phyloP scores from a whole-genome alignment of 2,797 vertebrate species.

The Xenops minutus region DNA sequence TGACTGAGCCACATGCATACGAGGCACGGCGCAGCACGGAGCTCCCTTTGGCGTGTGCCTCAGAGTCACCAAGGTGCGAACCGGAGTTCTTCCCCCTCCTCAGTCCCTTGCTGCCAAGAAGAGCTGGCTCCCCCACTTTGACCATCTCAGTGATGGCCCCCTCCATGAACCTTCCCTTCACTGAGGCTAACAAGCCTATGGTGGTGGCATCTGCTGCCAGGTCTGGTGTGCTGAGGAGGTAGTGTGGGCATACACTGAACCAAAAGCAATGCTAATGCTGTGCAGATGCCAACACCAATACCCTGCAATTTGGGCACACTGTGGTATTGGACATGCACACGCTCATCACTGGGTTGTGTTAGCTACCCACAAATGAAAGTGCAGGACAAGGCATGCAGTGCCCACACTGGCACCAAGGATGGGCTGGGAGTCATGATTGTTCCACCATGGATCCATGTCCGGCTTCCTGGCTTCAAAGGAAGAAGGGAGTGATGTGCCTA shows the following conservation, averaged over 20 bases:
- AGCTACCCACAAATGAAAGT: background rate
- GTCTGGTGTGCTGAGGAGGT: fast-evolving
- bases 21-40: background rate
- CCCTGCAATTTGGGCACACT: fast-evolving
- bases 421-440: background rate
- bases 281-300: fast-evolving
- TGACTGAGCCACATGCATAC: background rate
- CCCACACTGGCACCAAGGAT: background rate
- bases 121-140: fast-evolving
- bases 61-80: fast-evolving
- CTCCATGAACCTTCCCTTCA: fast-evolving
- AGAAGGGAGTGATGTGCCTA: constrained; percentile 34
- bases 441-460: background rate
- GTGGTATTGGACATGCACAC: too few species aligned
- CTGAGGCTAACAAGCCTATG: background rate
- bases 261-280: fast-evolving
- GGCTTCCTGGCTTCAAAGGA: constrained; percentile 30
- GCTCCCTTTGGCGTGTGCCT: background rate
- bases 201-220: background rate
- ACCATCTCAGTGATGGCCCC: fast-evolving
- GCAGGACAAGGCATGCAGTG: fast-evolving
- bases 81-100: fast-evolving
- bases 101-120: background rate
- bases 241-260: fast-evolving
- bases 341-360: background rate